Evolutionary conservation across 2,113 vertebrate genomes (phyloP), one percentile per base, ranked within the genome.

Genomic region (Acinonyx jubatus): DNA sequence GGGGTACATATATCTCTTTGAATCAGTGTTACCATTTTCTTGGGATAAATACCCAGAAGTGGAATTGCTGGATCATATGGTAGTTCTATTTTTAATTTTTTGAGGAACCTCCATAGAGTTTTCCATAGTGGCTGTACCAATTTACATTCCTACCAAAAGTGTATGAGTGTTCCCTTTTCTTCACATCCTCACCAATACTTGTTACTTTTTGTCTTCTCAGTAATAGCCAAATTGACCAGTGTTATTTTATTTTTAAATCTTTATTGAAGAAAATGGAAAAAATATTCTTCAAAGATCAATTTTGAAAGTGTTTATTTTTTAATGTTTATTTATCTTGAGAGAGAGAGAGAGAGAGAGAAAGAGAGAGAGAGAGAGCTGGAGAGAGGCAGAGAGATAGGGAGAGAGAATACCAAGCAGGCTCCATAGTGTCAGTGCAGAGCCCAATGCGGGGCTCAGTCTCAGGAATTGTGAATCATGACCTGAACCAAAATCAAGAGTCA

Each of bases 221-320:
- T 50, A 33, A 78, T 78, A 78, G 29, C 18, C 45, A 52, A 50
- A 16, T 18, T 52, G 29, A 21, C 9, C 18, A 12, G 48, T 52
- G 76, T 52, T 79, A 52, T 33, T 79, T 79, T 52, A 52, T 71
- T 87, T 96, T 48, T 31, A 63, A 95, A 52, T 80, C 21, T n/a
- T 80, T 84, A 52, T 95, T 97, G 57, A 94, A 94, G 21, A 89
- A 95, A 93, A 93, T 41, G 21, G 63, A 91, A 71, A 88, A 91
- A 52, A 15, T 83, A 79, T 52, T 96, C 82, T 80, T 96, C 84
- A 94, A 80, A 80, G 21, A 95, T 88, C 61, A 81, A 31, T 57
- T 68, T 31, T 92, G n/a, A 68, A 94, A 94, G 66, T 66, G 8
- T 73, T 93, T 89, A 63, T 81, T 94, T 91, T 87, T 61, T 16